These are phyloP conservation scores for Amphibalanus amphitrite DNA, from an alignment of 1,140 invertebrate species.

Conservation along the genomic window DNA sequence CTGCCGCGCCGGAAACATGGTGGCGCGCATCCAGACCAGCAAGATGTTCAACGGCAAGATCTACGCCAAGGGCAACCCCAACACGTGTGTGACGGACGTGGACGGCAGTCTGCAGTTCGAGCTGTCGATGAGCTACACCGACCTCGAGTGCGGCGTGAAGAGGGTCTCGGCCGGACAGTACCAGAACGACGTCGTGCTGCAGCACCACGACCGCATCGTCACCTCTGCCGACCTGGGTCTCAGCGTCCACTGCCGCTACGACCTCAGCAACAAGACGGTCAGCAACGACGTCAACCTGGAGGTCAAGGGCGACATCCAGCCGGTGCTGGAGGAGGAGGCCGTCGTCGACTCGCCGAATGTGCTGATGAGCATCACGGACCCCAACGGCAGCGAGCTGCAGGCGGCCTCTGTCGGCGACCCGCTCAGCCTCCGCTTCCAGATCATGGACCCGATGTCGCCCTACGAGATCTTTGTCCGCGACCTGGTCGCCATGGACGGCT, in stretches of 20 bases:
- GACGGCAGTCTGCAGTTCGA: constrained; percentile 27
- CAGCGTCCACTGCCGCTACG: constrained; percentile 34
- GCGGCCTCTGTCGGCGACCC: constrained; percentile 32
- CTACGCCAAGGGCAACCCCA: constrained; percentile 32
- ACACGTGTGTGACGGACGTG: constrained; percentile 32
- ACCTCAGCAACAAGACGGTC: constrained; percentile 32
- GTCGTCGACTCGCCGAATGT: constrained; percentile 35
- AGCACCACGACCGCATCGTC: constrained; percentile 38
- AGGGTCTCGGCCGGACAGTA: constrained; percentile 27
- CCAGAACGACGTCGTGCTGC: constrained; percentile 26
- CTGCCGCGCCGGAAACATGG: constrained; percentile 39
- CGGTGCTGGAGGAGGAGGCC: constrained; percentile 26
- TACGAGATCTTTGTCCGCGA: constrained; percentile 39
- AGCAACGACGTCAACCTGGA: constrained; percentile 28
- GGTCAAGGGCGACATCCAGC: constrained; percentile 22
- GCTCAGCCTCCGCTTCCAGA: constrained; percentile 33
- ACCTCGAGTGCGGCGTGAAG: constrained; percentile 28
- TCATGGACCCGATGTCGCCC: constrained; percentile 31
- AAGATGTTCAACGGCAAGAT: constrained; percentile 36
- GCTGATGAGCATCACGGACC: constrained; percentile 34
- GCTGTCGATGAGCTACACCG: constrained; percentile 27
- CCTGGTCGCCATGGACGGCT: constrained; percentile 34
- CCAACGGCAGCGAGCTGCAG: constrained; percentile 29
- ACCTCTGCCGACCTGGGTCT: constrained; percentile 35
- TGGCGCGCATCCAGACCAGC: constrained; percentile 32